These are phyloP conservation scores for Chelon auratus DNA, from an alignment of 2,797 vertebrate genomes.

Conservation along the genomic window DNA sequence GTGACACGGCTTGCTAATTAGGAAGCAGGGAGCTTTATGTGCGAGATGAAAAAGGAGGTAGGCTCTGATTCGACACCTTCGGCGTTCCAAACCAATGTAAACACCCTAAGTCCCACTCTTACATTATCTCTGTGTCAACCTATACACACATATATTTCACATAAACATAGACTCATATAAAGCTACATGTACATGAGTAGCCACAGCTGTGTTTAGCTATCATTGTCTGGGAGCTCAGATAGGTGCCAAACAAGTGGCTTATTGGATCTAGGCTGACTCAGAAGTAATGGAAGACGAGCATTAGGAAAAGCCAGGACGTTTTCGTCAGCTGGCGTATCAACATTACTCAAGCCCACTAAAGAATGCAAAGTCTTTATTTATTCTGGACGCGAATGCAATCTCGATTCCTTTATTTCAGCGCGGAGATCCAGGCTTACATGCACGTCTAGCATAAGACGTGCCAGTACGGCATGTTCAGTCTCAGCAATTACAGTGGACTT, in stretches of 20 bases:
- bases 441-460: not conserved
- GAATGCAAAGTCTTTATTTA: not conserved
- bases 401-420: not conserved
- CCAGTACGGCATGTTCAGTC: not conserved
- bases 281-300: conserved; percentile 67
- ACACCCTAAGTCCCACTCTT: conserved; percentile 34
- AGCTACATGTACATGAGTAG: conserved; percentile 6
- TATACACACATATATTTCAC: conserved; percentile 12
- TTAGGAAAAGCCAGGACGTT: conserved; percentile 49
- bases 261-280: conserved; percentile 73
- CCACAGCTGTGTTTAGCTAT: conserved; percentile 89
- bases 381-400: not conserved
- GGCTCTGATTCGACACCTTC: conserved; percentile 49
- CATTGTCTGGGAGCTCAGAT: conserved; percentile 60
- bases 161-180: conserved; percentile 20
- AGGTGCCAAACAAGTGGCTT: conserved; percentile 76
- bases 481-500: not conserved
- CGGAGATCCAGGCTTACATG: not conserved
- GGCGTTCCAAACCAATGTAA: conserved; percentile 47
- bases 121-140: conserved; percentile 10
- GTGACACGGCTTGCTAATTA: conserved; percentile 88
- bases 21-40: conserved; percentile 77
- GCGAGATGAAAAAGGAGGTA: conserved; percentile 68
- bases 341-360: conserved; percentile 15
- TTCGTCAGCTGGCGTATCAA: conserved; percentile 48